A percentile compares a stretch with the other conserved stretches of the same genome.
phyloP scores from a whole-genome alignment of 2,113 vertebrate species.

The Morone saxatilis region DNA sequence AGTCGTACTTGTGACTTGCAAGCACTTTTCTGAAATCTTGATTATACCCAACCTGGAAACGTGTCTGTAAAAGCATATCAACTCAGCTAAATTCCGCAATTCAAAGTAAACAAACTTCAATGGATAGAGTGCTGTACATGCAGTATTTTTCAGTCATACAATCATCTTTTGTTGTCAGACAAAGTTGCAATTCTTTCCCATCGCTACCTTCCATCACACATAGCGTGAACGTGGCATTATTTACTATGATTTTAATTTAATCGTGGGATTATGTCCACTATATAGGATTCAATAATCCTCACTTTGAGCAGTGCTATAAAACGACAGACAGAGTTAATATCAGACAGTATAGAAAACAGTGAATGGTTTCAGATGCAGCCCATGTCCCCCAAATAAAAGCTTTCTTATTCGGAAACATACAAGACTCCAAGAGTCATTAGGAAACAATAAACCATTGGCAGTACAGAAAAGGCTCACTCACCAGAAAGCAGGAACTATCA shows the following conservation, averaged over 20 bases:
- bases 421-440: not conserved
- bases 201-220: not conserved
- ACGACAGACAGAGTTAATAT: not conserved
- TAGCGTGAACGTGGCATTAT: not conserved
- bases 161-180: not conserved
- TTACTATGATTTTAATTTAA: not conserved
- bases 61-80: not conserved
- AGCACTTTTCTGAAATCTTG: not conserved
- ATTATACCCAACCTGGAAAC: not conserved
- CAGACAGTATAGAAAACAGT: conserved; percentile 8
- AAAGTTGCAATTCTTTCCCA: not conserved
- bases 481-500: conserved; percentile 29
- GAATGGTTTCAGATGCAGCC: conserved; percentile 8
- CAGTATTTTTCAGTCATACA: not conserved
- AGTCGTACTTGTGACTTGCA: not conserved
- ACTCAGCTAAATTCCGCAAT: not conserved
- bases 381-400: not conserved
- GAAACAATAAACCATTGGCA: conserved; percentile 13
- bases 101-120: not conserved
- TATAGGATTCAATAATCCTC: not conserved
- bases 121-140: not conserved
- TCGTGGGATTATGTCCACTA: not conserved
- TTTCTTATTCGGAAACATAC: not conserved
- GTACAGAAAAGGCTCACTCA: conserved; percentile 5
- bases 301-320: conserved; percentile 23